A percentile compares a stretch with the other conserved stretches of the same genome.
Conservation (phyloP, 2,888 invertebrate species). For the Rhagium mordax region DNA sequence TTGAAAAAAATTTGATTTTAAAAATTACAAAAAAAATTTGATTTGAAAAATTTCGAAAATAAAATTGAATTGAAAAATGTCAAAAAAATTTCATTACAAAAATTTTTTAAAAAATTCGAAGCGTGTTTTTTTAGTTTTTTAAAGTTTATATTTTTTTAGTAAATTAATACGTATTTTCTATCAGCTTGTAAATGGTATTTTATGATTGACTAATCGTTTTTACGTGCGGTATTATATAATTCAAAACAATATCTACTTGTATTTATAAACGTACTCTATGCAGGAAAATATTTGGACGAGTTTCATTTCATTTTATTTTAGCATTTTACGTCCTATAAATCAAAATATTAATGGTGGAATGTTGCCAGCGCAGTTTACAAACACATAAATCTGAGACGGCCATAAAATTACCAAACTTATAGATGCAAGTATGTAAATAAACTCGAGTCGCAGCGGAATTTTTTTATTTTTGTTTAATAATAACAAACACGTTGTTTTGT, state of each 20-base stretch:
- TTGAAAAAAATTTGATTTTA: no score
- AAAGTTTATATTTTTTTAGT: no score
- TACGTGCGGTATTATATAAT: conserved; percentile 47
- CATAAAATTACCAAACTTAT: conserved; percentile 28
- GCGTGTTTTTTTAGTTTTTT: no score
- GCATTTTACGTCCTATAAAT: conserved; percentile 22
- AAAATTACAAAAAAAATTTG: no score
- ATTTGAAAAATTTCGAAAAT: no score
- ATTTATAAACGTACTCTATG: conserved; percentile 47
- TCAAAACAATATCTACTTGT: conserved; percentile 56
- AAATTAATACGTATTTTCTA: no score
- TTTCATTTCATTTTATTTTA: conserved; percentile 22
- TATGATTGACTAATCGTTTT: no score
- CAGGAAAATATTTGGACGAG: conserved; percentile 21
- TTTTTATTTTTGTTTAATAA: not conserved
- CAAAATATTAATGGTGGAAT: conserved; percentile 38
- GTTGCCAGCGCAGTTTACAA: conserved; percentile 34
- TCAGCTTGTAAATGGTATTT: no score
- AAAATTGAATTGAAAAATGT: no score
- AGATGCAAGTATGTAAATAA: conserved; percentile 27
- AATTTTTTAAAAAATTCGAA: no score
- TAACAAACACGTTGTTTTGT: not conserved
- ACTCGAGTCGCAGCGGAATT: not conserved
- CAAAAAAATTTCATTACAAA: no score
- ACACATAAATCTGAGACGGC: conserved; percentile 17